Evolutionary conservation across 1,140 invertebrate species (phyloP).

Genomic region (Gryon sp.): DNA sequence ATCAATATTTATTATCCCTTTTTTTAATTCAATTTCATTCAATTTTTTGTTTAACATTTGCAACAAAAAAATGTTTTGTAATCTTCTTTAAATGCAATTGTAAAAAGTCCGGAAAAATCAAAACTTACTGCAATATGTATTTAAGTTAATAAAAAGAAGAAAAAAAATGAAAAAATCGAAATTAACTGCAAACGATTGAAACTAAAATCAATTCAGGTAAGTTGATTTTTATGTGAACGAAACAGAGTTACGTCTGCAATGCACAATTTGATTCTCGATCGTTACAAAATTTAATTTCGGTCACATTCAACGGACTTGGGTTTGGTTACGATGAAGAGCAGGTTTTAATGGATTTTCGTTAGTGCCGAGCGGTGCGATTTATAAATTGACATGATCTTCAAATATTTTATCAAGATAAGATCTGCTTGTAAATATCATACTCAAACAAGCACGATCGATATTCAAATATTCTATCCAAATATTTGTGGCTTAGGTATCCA

Average conservation of each 20-base stretch:
- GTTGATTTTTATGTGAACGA: neutral
- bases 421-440: conserved; percentile 19
- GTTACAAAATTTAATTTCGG: conserved; percentile 15
- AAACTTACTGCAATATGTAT: no score
- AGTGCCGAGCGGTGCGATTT: conserved; percentile 12
- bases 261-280: conserved; percentile 5
- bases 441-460: conserved; percentile 31
- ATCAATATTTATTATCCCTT: no score
- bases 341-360: conserved; percentile 5
- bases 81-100: no score
- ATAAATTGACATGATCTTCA: conserved; percentile 30
- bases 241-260: neutral
- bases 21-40: no score
- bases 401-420: conserved; percentile 26
- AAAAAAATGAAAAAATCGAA: no score
- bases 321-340: conserved; percentile 7
- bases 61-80: no score
- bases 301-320: conserved; percentile 1
- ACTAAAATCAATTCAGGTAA: no score
- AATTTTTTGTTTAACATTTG: no score
- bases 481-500: conserved; percentile 28
- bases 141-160: no score
- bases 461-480: conserved; percentile 28
- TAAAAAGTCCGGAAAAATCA: no score
- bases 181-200: no score